Evolutionary conservation across 1,140 invertebrate genomes (phyloP).

Genomic region (Babylonia areolata): DNA sequence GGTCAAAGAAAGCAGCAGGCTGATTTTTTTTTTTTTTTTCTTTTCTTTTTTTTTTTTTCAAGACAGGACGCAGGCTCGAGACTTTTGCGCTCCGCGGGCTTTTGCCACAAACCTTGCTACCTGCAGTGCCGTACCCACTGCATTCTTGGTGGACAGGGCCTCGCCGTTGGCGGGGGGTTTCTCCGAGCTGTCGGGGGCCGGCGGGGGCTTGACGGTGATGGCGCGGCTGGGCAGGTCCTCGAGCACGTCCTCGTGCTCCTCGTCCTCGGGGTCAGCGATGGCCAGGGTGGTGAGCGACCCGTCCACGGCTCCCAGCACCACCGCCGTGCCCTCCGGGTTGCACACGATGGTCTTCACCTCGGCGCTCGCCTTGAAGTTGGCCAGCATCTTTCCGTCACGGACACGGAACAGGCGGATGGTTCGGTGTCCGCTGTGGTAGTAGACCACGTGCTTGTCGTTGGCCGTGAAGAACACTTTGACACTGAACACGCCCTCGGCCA

Average conservation of each 20-base stretch:
- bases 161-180: conserved; percentile 52
- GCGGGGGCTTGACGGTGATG: conserved; percentile 39
- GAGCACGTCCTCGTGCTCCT: conserved; percentile 67
- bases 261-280: conserved; percentile 86
- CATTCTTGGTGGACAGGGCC: conserved; percentile 55
- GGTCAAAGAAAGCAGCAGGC: neutral
- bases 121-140: conserved; percentile 68
- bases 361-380: conserved; percentile 94
- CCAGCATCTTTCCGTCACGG: conserved; percentile 90
- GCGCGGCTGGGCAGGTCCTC: conserved; percentile 64
- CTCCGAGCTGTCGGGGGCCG: conserved; percentile 33
- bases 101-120: conserved; percentile 72
- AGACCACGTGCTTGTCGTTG: conserved; percentile 95
- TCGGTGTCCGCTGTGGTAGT: conserved; percentile 96
- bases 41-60: conserved; percentile 36
- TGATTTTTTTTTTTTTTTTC: no score
- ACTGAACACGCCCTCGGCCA: conserved; percentile 97
- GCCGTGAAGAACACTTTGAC: conserved; percentile 96
- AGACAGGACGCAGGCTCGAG: conserved; percentile 69
- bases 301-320: conserved; percentile 94
- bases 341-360: conserved; percentile 91
- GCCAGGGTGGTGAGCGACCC: conserved; percentile 94
- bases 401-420: conserved; percentile 94
- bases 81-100: conserved; percentile 67
- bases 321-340: conserved; percentile 85